Evolutionary conservation across 2,797 vertebrate genomes (phyloP), one percentile per base, ranked within the genome.

Genomic region (Gallirallus australis): DNA sequence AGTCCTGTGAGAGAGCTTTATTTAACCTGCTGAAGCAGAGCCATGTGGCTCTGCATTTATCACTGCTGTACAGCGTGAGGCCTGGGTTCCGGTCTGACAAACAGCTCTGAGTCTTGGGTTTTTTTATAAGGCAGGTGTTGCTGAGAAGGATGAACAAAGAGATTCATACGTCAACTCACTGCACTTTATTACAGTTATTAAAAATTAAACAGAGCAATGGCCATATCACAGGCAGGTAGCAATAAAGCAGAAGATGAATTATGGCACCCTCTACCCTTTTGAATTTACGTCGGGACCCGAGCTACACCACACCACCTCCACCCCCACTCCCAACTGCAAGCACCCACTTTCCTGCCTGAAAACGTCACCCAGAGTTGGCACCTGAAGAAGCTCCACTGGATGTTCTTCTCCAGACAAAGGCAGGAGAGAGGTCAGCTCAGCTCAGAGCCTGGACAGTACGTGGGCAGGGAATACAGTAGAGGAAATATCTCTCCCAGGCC

Each of bases 101-200:
- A 82, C 6, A 70, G 16, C 9, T 64, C 76, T 0, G 0, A 53
- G 39, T 13, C 4, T 12, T 18, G 15, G 39, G 16, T 17, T 54
- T 47, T 54, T 27, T 59, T 64, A 65, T 39, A 5, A 40, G 89
- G 48, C 17, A 57, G 37, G 39, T 37, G 5, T 71, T 82, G 45
- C 16, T 83, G 47, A 78, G 56, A 89, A 86, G 40, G 39, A 95
- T 50, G 28, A 94, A 79, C 20, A 52, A 90, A 82, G 35, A 81
- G 17, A 63, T 56, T 31, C n/a, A n/a, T 35, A 4, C 39, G 11
- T 79, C 79, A 89, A 92, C 4, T 39, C 19, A 15, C 7, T 60
- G 45, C 5, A 19, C 14, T 96, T 96, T 97, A 95, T 96, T 94
- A 77, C 2, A 1, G 14, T 76, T 89, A 82, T 53, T 56, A 86